Conservation (phyloP, 1,140 invertebrate genomes). For the Tetragonula clypearis region DNA sequence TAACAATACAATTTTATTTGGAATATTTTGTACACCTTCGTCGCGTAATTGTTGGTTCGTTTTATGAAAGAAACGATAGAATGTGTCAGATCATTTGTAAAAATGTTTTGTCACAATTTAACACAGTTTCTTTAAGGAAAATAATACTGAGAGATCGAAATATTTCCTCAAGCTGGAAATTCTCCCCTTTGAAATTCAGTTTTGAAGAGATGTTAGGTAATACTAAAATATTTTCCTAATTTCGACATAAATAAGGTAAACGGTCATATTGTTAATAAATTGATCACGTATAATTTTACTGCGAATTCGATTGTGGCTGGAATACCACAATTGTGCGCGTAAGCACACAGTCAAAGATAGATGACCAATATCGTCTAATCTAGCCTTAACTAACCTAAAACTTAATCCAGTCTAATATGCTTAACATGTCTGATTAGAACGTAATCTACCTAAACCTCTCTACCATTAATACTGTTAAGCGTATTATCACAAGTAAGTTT, state of each 20-base stretch:
- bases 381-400: not conserved
- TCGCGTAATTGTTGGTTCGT: too few relatives aligned
- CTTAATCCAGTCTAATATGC: not conserved
- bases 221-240: not conserved
- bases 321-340: not conserved
- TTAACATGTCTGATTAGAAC: conserved; percentile 10
- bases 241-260: not conserved
- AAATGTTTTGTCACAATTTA: too few relatives aligned
- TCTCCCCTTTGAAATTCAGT: too few relatives aligned
- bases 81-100: too few relatives aligned
- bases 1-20: too few relatives aligned
- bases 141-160: too few relatives aligned
- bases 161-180: not conserved
- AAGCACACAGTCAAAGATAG: not conserved
- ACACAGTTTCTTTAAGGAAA: too few relatives aligned
- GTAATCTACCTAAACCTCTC: not conserved
- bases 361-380: not conserved
- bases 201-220: not conserved
- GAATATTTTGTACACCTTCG: too few relatives aligned
- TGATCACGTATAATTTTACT: not conserved
- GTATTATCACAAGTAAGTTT: not conserved
- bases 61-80: too few relatives aligned
- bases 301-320: too few relatives aligned
- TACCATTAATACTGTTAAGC: not conserved
- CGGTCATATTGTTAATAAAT: not conserved